phyloP scores from a whole-genome alignment of 2,113 vertebrate species.

The Channa maculata region DNA sequence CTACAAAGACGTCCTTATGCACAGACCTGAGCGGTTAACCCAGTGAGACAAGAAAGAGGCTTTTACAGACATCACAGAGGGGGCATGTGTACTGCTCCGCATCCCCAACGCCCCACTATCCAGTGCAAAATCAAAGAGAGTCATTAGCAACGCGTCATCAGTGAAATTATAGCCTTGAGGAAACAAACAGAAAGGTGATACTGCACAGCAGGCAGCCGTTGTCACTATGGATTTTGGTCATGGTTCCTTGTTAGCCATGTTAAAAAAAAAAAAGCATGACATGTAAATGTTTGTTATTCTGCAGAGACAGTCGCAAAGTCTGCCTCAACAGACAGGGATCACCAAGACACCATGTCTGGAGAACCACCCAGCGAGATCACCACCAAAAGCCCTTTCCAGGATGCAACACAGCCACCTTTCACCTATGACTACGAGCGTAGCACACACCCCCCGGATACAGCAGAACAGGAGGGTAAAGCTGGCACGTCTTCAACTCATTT shows the following conservation, averaged over 20 bases:
- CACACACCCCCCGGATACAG: conserved; percentile 80
- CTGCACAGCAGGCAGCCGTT: not conserved
- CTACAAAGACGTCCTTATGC: conserved; percentile 78
- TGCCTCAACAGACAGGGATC: conserved; percentile 85
- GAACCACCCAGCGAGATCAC: conserved; percentile 83
- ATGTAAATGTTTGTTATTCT: not conserved
- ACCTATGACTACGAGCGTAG: conserved; percentile 85
- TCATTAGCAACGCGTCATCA: conserved; percentile 7
- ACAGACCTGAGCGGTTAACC: conserved; percentile 25
- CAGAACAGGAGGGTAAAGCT: conserved; percentile 79
- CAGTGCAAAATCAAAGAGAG: conserved; percentile 26
- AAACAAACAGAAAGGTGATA: conserved; percentile 17
- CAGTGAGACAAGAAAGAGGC: conserved; percentile 48
- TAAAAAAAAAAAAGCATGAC: too few relatives aligned
- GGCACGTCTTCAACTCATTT: not conserved
- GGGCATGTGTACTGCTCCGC: conserved; percentile 27
- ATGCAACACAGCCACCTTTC: conserved; percentile 72
- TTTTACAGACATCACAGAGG: conserved; percentile 58
- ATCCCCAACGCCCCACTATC: conserved; percentile 2
- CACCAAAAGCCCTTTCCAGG: conserved; percentile 73
- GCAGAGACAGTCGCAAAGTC: conserved; percentile 76
- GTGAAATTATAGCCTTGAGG: conserved; percentile 5
- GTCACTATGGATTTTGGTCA: too few relatives aligned
- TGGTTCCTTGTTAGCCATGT: too few relatives aligned
- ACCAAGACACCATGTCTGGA: conserved; percentile 89